A percentile compares a stretch with the other conserved stretches of the same genome.
Conservation (phyloP, 2,888 invertebrate genomes). For the Chaetoderma sp. region DNA sequence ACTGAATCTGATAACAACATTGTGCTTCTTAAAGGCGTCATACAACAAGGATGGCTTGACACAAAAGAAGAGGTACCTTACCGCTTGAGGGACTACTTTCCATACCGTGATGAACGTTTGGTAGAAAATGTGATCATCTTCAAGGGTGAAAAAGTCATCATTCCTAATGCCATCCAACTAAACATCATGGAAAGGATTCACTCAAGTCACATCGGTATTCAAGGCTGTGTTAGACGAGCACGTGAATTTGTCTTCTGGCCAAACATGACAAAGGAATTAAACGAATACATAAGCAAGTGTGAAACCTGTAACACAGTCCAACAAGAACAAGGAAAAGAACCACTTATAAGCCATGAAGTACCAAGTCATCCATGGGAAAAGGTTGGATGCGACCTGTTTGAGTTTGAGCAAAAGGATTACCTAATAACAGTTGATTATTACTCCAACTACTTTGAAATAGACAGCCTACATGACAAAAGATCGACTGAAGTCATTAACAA, state of each 20-base stretch:
- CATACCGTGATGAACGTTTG: neutral
- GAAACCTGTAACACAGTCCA: neutral
- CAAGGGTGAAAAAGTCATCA: slow-evolving; percentile 11
- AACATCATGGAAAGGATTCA: too few relatives aligned
- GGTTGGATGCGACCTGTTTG: slow-evolving; percentile 8
- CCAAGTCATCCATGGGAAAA: slow-evolving; percentile 10
- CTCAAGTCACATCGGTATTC: slow-evolving; percentile 10
- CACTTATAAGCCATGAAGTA: neutral
- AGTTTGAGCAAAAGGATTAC: slow-evolving; percentile 4
- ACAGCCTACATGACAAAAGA: slow-evolving; percentile 11
- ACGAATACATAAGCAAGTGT: too few relatives aligned
- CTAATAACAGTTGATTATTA: slow-evolving; percentile 14
- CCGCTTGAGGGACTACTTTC: neutral
- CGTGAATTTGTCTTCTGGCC: too few relatives aligned
- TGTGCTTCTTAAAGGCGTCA: slow-evolving; percentile 3
- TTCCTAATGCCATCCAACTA: too few relatives aligned
- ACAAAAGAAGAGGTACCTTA: neutral
- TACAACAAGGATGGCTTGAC: slow-evolving; percentile 16
- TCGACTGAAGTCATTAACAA: slow-evolving; percentile 5
- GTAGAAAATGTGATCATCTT: slow-evolving; percentile 12
- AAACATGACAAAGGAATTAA: too few relatives aligned
- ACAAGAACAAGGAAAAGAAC: slow-evolving; percentile 3
- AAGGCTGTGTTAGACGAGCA: slow-evolving; percentile 8
- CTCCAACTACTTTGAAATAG: slow-evolving; percentile 14
- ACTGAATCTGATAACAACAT: slow-evolving; percentile 4